A percentile compares a stretch with the other conserved stretches of the same genome.
phyloP scores from a whole-genome alignment of 2,888 invertebrate genomes.

The Eilema griseolum region DNA sequence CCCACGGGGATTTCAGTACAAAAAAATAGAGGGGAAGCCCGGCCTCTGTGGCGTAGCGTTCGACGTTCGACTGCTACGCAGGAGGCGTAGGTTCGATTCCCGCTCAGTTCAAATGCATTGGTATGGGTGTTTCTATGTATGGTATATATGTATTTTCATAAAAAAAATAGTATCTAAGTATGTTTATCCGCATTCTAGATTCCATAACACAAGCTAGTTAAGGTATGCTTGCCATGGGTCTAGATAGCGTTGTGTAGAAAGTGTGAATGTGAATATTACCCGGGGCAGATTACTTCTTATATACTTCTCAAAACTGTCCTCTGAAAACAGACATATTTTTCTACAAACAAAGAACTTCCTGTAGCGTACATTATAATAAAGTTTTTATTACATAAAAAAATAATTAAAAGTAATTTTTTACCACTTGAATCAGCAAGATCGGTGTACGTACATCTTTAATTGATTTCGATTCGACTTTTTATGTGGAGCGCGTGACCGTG shows the following conservation, averaged over 20 bases:
- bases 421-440: not conserved
- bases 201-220: too few species aligned
- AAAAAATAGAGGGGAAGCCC: not conserved
- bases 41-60: too few species aligned
- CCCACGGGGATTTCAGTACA: not conserved
- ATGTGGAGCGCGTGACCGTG: not conserved
- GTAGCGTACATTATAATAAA: not conserved
- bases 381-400: not conserved
- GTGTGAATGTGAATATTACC: too few species aligned
- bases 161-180: too few species aligned
- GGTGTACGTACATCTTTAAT: not conserved
- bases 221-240: too few species aligned
- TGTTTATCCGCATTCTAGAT: too few species aligned
- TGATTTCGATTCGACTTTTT: slow-evolving; percentile 1
- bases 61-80: too few species aligned
- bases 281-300: not conserved
- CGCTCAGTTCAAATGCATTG: too few species aligned
- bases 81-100: too few species aligned
- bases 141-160: too few species aligned
- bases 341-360: not conserved
- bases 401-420: not conserved
- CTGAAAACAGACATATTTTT: not conserved
- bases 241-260: too few species aligned
- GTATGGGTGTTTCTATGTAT: too few species aligned
- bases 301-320: not conserved